phyloP scores from a whole-genome alignment of 2,113 vertebrate genomes.

The Nothoprocta pentlandii region DNA sequence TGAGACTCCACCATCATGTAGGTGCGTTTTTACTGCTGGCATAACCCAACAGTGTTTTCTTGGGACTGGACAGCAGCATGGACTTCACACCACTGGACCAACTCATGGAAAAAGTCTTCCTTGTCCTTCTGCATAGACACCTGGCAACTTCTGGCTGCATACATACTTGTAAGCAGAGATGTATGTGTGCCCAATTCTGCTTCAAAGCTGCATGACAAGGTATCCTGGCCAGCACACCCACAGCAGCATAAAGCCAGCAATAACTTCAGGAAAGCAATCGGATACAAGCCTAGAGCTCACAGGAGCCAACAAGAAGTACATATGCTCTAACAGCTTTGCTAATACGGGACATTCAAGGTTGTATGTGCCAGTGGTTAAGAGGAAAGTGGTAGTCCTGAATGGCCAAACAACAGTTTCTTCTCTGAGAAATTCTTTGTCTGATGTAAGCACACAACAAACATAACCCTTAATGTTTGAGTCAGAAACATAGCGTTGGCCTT shows the following conservation, averaged over 20 bases:
- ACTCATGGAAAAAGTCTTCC: neutral
- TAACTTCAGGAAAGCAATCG: neutral
- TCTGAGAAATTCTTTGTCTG: neutral
- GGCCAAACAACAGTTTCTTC: neutral
- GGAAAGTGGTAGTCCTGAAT: neutral
- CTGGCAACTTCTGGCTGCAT: neutral
- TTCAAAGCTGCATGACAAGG: neutral
- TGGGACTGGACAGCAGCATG: neutral
- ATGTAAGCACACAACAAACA: neutral
- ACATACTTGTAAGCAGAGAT: neutral
- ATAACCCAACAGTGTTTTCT: neutral
- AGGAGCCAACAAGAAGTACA: neutral
- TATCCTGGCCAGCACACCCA: neutral
- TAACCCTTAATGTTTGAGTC: neutral
- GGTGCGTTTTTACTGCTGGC: neutral
- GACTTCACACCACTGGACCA: neutral
- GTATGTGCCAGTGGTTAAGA: neutral
- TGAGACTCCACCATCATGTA: neutral
- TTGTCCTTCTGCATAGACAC: neutral
- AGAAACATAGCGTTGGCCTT: conserved; percentile 15
- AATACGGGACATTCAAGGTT: neutral
- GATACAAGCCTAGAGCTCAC: neutral
- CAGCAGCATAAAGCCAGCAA: neutral
- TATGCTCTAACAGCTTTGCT: neutral
- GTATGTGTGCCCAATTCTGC: neutral